Evolutionary conservation across 2,113 vertebrate species (phyloP).

Genomic region (Thamnaconus septentrionalis): DNA sequence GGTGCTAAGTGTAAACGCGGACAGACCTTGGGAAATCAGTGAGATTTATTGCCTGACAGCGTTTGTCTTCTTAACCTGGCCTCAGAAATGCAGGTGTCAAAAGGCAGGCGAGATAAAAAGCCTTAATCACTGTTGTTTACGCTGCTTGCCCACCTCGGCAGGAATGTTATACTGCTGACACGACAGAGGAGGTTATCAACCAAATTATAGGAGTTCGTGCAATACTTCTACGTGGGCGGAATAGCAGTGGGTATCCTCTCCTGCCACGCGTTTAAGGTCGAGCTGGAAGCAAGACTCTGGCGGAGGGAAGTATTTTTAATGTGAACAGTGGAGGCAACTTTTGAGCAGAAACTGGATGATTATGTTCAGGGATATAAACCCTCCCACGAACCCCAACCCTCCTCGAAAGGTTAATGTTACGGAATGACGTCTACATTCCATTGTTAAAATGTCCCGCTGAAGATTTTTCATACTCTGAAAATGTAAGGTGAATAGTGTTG

Average conservation of each 20-base stretch:
- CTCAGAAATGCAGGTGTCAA: constrained; percentile 59
- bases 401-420: too few relatives aligned
- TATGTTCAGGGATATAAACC: too few relatives aligned
- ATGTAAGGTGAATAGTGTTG: too few relatives aligned
- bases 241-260: constrained; percentile 21
- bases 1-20: constrained; percentile 37
- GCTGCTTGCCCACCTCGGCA: constrained; percentile 38
- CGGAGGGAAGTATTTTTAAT: neutral
- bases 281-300: constrained; percentile 8
- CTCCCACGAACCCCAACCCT: too few relatives aligned
- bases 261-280: constrained; percentile 10
- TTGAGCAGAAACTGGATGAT: too few relatives aligned
- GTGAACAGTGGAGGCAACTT: too few relatives aligned
- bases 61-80: constrained; percentile 47
- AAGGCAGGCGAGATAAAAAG: constrained; percentile 52
- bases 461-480: too few relatives aligned
- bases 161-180: constrained; percentile 59
- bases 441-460: too few relatives aligned
- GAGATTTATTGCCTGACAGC: constrained; percentile 61
- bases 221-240: constrained; percentile 42
- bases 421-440: too few relatives aligned
- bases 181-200: constrained; percentile 61
- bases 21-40: constrained; percentile 45
- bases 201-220: constrained; percentile 56
- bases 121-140: constrained; percentile 68